These are phyloP conservation scores for Ptilonorhynchus violaceus DNA, from an alignment of 2,113 vertebrate species.

Conservation along the genomic window DNA sequence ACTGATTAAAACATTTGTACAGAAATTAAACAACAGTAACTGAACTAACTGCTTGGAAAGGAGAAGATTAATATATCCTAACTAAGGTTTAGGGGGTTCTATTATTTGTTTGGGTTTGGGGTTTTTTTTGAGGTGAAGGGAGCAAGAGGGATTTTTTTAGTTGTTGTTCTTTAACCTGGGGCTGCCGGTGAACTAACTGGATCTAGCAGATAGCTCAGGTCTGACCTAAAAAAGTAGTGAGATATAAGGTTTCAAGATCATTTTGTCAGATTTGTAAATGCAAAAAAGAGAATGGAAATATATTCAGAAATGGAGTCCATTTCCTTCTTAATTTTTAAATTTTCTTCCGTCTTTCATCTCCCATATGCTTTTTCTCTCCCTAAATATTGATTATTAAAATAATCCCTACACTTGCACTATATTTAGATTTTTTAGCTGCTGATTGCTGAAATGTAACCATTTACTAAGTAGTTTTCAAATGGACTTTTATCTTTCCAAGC, in stretches of 20 bases:
- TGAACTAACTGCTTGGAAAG: not conserved
- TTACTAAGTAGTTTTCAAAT: not conserved
- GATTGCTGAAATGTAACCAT: not conserved
- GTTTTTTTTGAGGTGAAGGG: fast-evolving
- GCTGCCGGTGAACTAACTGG: not conserved
- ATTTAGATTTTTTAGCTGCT: not conserved
- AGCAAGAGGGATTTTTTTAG: not conserved
- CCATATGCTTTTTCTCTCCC: not conserved
- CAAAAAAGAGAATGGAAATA: not conserved
- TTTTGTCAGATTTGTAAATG: not conserved
- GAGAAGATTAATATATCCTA: not conserved
- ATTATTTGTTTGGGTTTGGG: not conserved
- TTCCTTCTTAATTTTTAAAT: not conserved
- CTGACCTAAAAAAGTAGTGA: not conserved
- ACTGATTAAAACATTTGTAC: not conserved
- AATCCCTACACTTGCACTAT: not conserved
- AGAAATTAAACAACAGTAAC: not conserved
- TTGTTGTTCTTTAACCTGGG: not conserved
- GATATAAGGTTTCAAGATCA: not conserved
- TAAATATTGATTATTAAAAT: not conserved
- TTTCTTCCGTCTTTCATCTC: not conserved
- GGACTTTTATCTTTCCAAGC: not conserved
- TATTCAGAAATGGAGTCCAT: not conserved
- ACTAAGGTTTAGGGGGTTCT: fast-evolving
- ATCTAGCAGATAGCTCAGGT: not conserved